A percentile compares a stretch with the other conserved stretches of the same genome.
Conservation (phyloP, 2,797 vertebrate genomes). For the Dallia pectoralis region DNA sequence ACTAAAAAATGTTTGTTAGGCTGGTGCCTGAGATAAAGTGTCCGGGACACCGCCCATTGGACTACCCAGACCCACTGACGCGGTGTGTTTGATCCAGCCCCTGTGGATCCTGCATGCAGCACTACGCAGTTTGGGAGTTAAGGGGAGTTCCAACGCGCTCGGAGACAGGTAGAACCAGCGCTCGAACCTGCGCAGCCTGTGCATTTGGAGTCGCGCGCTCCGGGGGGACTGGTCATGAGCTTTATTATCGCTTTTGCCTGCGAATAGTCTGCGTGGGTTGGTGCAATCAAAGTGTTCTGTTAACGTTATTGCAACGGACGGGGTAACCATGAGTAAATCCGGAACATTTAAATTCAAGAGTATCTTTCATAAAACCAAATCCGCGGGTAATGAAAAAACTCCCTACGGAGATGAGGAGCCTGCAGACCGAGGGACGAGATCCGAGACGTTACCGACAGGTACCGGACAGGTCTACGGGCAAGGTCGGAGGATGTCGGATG, state of each 20-base stretch:
- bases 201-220: neutral
- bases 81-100: no score
- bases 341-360: constrained; percentile 46
- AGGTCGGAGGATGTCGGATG: neutral
- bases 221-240: neutral
- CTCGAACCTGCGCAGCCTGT: neutral
- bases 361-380: constrained; percentile 51
- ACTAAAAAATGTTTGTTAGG: no score
- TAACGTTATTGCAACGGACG: neutral
- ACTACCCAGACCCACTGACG: no score
- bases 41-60: no score
- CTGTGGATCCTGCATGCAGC: neutral
- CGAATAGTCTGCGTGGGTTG: neutral
- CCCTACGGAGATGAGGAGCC: constrained; percentile 36
- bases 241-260: neutral
- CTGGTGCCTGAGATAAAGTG: no score
- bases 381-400: constrained; percentile 44
- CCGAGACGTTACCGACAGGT: neutral
- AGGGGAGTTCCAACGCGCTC: neutral
- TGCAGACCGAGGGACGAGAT: neutral
- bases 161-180: neutral
- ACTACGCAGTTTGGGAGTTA: neutral
- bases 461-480: constrained; percentile 29
- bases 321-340: constrained; percentile 61
- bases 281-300: neutral